Percentiles rank a stretch among this genome's conserved stretches.
These are phyloP conservation scores for Netelia virgata DNA, from an alignment of 2,888 invertebrate species.

Conservation along the genomic window DNA sequence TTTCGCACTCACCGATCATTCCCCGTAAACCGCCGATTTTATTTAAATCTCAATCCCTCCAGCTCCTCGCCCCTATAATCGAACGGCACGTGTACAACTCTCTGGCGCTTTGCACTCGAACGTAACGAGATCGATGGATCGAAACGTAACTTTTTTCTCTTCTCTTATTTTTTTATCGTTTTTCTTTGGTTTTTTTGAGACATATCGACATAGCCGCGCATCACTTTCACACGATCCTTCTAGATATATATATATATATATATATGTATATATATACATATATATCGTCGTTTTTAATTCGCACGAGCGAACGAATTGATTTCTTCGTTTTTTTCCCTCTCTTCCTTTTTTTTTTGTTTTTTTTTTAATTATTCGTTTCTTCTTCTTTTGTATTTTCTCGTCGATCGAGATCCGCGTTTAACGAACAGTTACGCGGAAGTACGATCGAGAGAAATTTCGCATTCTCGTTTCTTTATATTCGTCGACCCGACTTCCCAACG, in stretches of 20 bases:
- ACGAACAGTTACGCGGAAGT: background rate
- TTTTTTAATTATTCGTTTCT: no score
- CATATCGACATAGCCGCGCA: constrained; percentile 57
- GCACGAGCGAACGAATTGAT: constrained; percentile 39
- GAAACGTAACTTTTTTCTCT: constrained; percentile 15
- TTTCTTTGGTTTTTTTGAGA: constrained; percentile 41
- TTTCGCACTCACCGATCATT: background rate
- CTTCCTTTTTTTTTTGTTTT: background rate
- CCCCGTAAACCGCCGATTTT: background rate
- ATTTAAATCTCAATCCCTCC: background rate
- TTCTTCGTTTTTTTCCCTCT: background rate
- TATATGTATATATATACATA: background rate
- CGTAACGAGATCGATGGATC: constrained; percentile 57
- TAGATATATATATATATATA: constrained; percentile 40
- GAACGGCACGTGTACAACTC: constrained; percentile 56
- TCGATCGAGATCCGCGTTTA: constrained; percentile 36
- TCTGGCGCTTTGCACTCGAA: constrained; percentile 47
- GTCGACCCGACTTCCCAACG: constrained; percentile 33
- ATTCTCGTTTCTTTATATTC: background rate
- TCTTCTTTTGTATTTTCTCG: background rate
- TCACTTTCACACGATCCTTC: constrained; percentile 44
- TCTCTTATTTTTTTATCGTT: background rate
- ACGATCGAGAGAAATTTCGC: constrained; percentile 10
- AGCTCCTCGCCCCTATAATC: constrained; percentile 28
- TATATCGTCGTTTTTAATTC: constrained; percentile 58